Evolutionary conservation across 2,888 invertebrate species (phyloP), one percentile per base, ranked within the genome.

Genomic region (Volucella bombylans): DNA sequence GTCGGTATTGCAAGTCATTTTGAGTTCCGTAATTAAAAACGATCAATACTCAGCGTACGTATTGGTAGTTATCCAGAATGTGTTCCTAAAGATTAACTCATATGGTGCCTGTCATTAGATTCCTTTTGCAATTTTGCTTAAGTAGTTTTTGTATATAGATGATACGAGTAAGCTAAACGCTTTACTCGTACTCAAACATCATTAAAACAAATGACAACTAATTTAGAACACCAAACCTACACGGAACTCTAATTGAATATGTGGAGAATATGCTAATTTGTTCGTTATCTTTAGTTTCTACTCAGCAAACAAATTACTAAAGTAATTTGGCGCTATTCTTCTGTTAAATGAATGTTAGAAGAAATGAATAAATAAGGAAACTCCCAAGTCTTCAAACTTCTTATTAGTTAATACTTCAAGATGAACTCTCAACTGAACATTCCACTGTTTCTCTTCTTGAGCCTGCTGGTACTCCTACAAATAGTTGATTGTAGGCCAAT

Each of bases 401-500:
- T 31, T 10, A 18, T 23, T 38, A 43, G 59, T 45, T 54, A 10
- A 8, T 4, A 61, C 14, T 54, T 38, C 62, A 64, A 23, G 73
- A 83, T 83, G 82, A 52, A 43, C 55, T 18, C 3, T 8, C 38
- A n/a, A 12, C n/a, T 9, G 11, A 55, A 8, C 6, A 11, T 39
- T 10, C n/a, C n/a, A 10, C 9, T 59, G 6, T 9, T 69, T 15
- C 1, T 79, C 6, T 1, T 83, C 39, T 14, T 79, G 14, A 4
- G 71, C 3, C 14, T 50, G 10, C 3, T 64, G 0, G 0, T 78
- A 8, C 12, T 64, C 3, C 10, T 64, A 9, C 50, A 79, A n/a
- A 23, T 47, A 0, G 61, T 67, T 2, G 54, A 61, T 38, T 59
- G 71, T 41, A 79, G 61, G 12, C 83, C 83, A 10, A 80, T 50